Base-by-base conservation (phyloP, 2,113 vertebrate species). In the Pristiophorus japonicus region DNA sequence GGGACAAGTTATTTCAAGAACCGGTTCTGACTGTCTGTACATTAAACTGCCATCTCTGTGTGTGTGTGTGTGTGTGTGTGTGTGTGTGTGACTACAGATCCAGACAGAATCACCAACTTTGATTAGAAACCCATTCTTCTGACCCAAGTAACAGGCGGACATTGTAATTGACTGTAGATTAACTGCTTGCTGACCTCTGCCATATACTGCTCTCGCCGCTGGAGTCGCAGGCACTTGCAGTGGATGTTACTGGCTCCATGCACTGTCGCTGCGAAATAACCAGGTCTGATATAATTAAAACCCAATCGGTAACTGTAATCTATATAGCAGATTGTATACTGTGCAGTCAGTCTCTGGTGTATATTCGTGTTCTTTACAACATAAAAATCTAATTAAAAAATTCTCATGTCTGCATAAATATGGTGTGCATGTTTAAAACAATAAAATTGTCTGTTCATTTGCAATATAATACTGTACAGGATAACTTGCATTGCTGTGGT, bases 361-460 rank as follows among this genome's bases (percentile, higher is more conserved):
- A 94, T 70, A 30, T 70, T 16, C 3, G 66, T 94, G 93, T 70
- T 47, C 66, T 27, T 94, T 47, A 30, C 65, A 67, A 62, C 45
- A 38, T 27, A 94, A 91, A 47, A 11, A 20, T 70, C 93, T 94
- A 94, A 94, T 94, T 70, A 45, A 67, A 90, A 45, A 85, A 94
- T 30, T 47, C 38, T 30, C 42, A 67, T 24, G 45, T 38, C 65
- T 70, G 45, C 93, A 94, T 45, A 51, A 94, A 67, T 30, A 34
- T 30, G 27, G 45, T 47, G 18, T 94, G 93, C 93, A 94, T 94
- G 93, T 51, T 94, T 70, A 51, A 94, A 70, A 18, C 66, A 55
- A 30, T 42, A 70, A 55, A 42, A 67, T 70, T 47, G 65, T 90
- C 51, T 59, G 30, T 94, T 67, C 66, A 70, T 70, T 94, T 94